Percentiles rank a stretch among this genome's conserved stretches.
Conservation (phyloP, 2,888 invertebrate genomes). For the Drosophila anomalata region DNA sequence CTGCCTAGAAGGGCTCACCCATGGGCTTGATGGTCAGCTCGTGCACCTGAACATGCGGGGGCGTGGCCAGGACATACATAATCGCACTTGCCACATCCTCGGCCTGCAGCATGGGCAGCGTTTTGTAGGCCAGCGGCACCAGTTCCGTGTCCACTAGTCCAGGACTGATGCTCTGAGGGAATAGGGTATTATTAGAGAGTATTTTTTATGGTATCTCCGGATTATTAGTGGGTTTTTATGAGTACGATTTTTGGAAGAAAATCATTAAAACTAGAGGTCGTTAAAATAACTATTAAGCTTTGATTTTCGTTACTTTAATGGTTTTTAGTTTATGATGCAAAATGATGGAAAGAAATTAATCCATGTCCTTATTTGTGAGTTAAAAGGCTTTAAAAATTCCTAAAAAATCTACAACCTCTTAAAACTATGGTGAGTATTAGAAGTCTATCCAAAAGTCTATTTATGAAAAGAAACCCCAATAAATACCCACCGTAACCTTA, state of each 20-base stretch:
- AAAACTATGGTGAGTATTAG: too few species aligned
- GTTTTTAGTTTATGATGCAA: neutral
- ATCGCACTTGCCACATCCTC: conserved; percentile 75
- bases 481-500: conserved; percentile 76
- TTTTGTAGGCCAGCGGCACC: conserved; percentile 64
- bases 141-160: conserved; percentile 84
- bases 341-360: too few species aligned
- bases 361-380: too few species aligned
- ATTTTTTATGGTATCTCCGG: neutral
- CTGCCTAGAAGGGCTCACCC: conserved; percentile 66
- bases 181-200: neutral
- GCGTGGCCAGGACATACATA: conserved; percentile 72
- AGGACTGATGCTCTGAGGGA: conserved; percentile 83
- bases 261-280: neutral
- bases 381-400: too few species aligned
- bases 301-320: neutral
- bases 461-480: neutral
- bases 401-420: too few species aligned
- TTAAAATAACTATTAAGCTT: neutral
- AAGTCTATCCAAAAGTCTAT: too few species aligned
- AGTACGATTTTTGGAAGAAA: neutral
- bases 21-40: conserved; percentile 77
- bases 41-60: conserved; percentile 75
- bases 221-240: neutral
- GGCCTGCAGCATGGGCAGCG: conserved; percentile 60